Evolutionary conservation across 2,888 invertebrate genomes (phyloP), one percentile per base, ranked within the genome.

Genomic region (Sabatieria punctata): DNA sequence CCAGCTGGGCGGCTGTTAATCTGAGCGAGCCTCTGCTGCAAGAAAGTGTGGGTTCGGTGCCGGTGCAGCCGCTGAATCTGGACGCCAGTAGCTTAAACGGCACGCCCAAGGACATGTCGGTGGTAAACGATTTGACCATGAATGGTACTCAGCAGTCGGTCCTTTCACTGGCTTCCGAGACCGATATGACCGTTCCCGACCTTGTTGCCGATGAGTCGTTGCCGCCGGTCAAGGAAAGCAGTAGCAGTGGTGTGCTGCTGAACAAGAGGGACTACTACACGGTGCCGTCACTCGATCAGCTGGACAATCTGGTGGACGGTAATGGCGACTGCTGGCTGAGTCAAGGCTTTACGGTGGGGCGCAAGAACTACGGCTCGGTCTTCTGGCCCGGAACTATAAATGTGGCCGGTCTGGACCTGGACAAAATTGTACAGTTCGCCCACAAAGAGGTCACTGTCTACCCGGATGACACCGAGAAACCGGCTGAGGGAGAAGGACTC

Each of bases 381-480:
- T 67, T 64, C 57, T 72, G 71, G 63, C 67, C 66, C 8, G 72
- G 70, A 2, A 49, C 52, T 1, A 61, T 65, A 33, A 61, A 68
- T 54, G 61, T 68, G 3, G 57, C 64, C 23, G 57, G 57, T 37
- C 48, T 68, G 45, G 63, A 68, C 51, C 51, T 68, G 42, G 73
- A 78, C 30, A 48, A 51, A 15, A 33, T 56, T n/a, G 86, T 95
- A 1, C 82, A 84, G 63, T 85, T 95, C 68, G 75, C 88, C 2
- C 81, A 86, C 66, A 86, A 89, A 64, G 93, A 97, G 69, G 80
- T 97, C 2, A 82, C 82, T 21, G 78, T 97, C 3, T 97, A 97
- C 71, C 91, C 93, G 0, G 73, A 75, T 56, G 85, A 88, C 59
- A 83, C 85, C 53, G 76, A 76, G 48, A 95, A 93, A 66, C 95